A percentile compares a stretch with the other conserved stretches of the same genome.
Conservation (phyloP, 2,888 invertebrate species). For the Latheticus oryzae region DNA sequence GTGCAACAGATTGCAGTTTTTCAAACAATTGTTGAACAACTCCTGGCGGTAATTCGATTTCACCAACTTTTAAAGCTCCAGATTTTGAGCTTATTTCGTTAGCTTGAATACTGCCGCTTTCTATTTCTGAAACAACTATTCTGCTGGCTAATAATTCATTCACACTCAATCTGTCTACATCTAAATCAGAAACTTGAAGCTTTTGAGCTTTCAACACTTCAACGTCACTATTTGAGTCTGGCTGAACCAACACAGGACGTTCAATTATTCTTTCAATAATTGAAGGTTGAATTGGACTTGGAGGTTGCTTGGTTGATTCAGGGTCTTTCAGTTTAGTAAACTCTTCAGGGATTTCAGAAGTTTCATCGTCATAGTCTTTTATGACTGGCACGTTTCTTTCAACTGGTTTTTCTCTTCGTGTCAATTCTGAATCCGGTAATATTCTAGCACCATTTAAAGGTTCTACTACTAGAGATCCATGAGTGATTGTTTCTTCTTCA, state of each 20-base stretch:
- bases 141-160: slow-evolving; percentile 83
- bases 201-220: slow-evolving; percentile 70
- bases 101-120: slow-evolving; percentile 78
- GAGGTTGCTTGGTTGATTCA: slow-evolving; percentile 10
- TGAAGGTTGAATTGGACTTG: slow-evolving; percentile 5
- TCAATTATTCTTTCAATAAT: slow-evolving; percentile 53
- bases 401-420: slow-evolving; percentile 34
- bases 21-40: slow-evolving; percentile 76
- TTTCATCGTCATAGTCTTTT: slow-evolving; percentile 53
- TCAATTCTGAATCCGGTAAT: slow-evolving; percentile 55
- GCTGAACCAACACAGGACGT: slow-evolving; percentile 47
- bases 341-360: slow-evolving; percentile 59
- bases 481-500: slow-evolving; percentile 75
- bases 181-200: slow-evolving; percentile 79
- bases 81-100: slow-evolving; percentile 79
- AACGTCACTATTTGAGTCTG: slow-evolving; percentile 52
- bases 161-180: slow-evolving; percentile 83
- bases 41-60: slow-evolving; percentile 76
- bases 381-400: slow-evolving; percentile 58
- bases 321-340: slow-evolving; percentile 58
- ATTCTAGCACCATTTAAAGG: slow-evolving; percentile 68
- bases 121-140: slow-evolving; percentile 84
- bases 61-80: slow-evolving; percentile 75
- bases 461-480: slow-evolving; percentile 75
- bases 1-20: slow-evolving; percentile 60